These are phyloP conservation scores for Calliopum simillimum DNA, from an alignment of 2,888 invertebrate species.

Conservation along the genomic window DNA sequence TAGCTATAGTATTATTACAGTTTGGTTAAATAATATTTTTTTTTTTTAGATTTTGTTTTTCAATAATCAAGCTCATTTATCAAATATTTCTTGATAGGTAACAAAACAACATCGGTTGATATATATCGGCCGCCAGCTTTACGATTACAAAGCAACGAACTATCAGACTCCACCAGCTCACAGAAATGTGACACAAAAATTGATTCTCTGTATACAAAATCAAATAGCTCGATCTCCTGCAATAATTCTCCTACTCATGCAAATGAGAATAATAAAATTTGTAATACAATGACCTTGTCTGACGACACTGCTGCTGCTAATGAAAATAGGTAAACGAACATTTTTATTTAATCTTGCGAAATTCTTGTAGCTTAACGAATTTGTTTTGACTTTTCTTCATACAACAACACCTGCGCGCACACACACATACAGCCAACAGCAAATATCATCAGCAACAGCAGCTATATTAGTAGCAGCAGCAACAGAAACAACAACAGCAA, in stretches of 20 bases:
- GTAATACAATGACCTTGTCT: conserved; percentile 43
- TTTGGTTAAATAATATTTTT: neutral
- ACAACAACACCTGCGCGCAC: neutral
- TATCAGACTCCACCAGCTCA: neutral
- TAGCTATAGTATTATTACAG: neutral
- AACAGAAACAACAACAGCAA: conserved; percentile 48
- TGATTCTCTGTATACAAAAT: conserved; percentile 30
- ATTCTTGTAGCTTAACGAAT: conserved; percentile 48
- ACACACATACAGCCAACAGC: neutral
- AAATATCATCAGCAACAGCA: conserved; percentile 55
- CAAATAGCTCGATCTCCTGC: conserved; percentile 48
- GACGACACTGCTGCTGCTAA: conserved; percentile 2
- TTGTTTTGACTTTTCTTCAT: conserved; percentile 51
- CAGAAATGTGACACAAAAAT: neutral
- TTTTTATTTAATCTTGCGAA: conserved; percentile 49
- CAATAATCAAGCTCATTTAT: neutral
- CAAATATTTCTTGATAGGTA: conserved; percentile 48
- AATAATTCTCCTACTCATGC: conserved; percentile 52
- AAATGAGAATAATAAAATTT: conserved; percentile 45
- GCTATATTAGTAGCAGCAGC: conserved; percentile 49
- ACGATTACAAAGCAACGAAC: conserved; percentile 55
- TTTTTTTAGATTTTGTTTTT: neutral
- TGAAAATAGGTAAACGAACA: conserved; percentile 39
- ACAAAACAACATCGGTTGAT: conserved; percentile 65
- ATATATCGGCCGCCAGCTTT: conserved; percentile 71